A percentile compares a stretch with the other conserved stretches of the same genome.
These are phyloP conservation scores for Struthidea cinerea DNA, from an alignment of 2,113 vertebrate species.

Conservation along the genomic window DNA sequence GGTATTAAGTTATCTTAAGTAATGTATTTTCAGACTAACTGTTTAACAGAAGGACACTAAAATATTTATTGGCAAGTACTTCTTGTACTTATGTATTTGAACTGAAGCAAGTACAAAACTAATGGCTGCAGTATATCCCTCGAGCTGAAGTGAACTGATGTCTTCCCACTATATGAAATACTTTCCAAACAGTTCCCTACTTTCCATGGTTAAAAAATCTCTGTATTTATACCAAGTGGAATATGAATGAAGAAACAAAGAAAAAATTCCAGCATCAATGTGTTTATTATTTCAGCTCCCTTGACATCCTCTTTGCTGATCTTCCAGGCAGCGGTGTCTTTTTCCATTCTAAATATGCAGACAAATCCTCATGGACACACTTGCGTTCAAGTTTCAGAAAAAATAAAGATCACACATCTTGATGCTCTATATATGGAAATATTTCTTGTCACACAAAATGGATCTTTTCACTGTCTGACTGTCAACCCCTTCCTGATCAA, in stretches of 20 bases:
- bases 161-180: background rate
- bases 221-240: background rate
- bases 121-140: background rate
- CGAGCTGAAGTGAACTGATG: background rate
- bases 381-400: background rate
- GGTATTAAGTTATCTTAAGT: background rate
- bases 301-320: background rate
- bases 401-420: background rate
- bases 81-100: background rate
- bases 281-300: background rate
- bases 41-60: background rate
- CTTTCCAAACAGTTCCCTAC: background rate
- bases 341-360: background rate
- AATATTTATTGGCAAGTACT: background rate
- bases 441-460: constrained; percentile 37
- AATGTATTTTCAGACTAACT: background rate
- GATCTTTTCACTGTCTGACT: constrained; percentile 34
- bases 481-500: constrained; percentile 34
- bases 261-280: background rate
- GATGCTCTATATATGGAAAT: constrained; percentile 32
- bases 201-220: background rate
- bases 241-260: constrained; percentile 23
- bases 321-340: background rate
- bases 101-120: background rate
- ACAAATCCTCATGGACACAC: background rate